phyloP scores from a whole-genome alignment of 2,888 invertebrate genomes.

The Caenorhabditis macrosperma region DNA sequence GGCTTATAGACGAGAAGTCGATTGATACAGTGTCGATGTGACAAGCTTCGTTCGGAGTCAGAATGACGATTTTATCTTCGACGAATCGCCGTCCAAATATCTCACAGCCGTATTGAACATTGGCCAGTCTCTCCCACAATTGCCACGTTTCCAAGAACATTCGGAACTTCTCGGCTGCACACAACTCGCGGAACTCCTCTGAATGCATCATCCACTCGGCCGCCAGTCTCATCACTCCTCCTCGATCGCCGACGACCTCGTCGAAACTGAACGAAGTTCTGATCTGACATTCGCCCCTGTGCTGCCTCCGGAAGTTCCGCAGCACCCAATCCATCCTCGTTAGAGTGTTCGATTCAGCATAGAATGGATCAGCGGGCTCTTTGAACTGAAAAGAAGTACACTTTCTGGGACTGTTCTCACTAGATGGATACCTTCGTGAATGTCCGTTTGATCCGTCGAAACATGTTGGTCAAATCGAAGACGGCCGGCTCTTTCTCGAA shows the following conservation, averaged over 20 bases:
- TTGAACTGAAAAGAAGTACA: neutral
- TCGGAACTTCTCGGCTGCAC: neutral
- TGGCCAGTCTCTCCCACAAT: neutral
- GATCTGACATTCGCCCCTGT: neutral
- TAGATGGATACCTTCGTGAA: neutral
- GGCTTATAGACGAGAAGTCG: neutral
- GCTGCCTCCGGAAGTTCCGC: neutral
- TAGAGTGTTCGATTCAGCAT: neutral
- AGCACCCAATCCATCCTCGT: neutral
- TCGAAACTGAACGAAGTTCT: neutral
- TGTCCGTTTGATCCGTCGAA: neutral
- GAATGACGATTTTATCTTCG: neutral
- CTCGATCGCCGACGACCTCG: neutral
- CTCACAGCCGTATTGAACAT: neutral
- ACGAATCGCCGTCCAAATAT: neutral
- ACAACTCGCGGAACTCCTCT: neutral
- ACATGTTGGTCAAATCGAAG: constrained; percentile 2
- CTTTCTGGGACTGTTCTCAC: neutral
- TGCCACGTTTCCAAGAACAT: neutral
- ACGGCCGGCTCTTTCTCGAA: neutral
- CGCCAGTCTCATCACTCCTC: neutral
- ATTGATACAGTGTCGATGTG: neutral
- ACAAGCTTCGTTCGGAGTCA: neutral
- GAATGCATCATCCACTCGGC: constrained; percentile 12
- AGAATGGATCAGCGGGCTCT: neutral